These are phyloP conservation scores for Barbus barbus DNA, from an alignment of 2,113 vertebrate genomes.

Conservation along the genomic window DNA sequence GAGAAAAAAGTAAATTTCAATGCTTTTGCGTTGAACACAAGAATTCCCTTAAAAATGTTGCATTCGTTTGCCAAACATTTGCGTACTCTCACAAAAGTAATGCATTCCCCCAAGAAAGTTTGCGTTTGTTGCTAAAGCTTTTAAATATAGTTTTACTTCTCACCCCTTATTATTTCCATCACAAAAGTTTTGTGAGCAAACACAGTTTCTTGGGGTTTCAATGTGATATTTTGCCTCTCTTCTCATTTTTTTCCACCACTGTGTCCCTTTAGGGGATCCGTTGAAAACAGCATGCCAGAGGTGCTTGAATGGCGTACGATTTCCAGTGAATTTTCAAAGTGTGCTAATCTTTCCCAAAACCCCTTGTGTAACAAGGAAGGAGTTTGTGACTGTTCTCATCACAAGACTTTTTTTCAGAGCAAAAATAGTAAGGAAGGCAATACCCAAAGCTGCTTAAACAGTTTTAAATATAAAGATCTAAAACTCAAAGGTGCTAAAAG, in stretches of 20 bases:
- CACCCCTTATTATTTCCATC: background rate
- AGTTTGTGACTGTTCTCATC: background rate
- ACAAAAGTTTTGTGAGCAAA: background rate
- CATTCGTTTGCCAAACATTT: background rate
- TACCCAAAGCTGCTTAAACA: background rate
- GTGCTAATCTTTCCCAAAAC: background rate
- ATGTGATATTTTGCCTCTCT: background rate
- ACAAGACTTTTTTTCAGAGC: background rate
- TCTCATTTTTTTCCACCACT: background rate
- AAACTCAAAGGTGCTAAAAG: background rate
- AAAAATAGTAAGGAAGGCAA: background rate
- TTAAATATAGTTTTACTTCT: background rate
- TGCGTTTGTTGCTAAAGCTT: background rate
- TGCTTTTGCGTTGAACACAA: accelerated
- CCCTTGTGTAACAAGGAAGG: background rate
- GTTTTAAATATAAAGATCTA: background rate
- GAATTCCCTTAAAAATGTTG: background rate
- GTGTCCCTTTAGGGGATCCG: background rate
- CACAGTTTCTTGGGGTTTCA: background rate
- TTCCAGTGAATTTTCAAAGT: background rate
- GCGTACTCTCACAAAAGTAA: background rate
- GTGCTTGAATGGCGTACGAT: background rate
- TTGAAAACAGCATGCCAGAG: background rate
- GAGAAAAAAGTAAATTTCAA: background rate
- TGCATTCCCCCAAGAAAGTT: background rate